phyloP scores from a whole-genome alignment of 1,140 invertebrate species.

The Trichogramma pretiosum region DNA sequence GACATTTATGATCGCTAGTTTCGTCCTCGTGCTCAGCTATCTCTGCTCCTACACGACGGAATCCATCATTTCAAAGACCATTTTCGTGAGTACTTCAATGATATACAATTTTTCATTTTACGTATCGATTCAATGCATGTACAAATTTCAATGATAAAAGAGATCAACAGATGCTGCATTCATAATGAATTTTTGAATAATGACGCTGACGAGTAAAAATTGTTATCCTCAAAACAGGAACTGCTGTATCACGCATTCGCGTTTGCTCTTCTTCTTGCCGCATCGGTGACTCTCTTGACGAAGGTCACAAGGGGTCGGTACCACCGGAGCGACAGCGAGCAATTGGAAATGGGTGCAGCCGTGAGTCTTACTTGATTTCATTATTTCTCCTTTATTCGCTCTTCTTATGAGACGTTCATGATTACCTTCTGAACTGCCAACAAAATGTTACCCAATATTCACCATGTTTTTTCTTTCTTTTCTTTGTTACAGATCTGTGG shows the following conservation, averaged over 20 bases:
- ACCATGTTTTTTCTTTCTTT: too few relatives aligned
- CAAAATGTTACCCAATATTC: too few relatives aligned
- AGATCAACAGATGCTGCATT: background rate
- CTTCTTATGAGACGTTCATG: background rate
- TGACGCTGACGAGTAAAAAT: background rate
- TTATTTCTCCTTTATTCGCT: background rate
- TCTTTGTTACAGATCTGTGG: conserved; percentile 57
- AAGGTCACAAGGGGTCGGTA: conserved; percentile 47
- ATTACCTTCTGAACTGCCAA: background rate
- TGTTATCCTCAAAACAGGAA: conserved; percentile 53
- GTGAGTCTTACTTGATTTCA: conserved; percentile 45
- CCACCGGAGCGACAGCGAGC: conserved; percentile 46
- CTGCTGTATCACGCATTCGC: conserved; percentile 67
- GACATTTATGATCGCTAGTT: conserved; percentile 68
- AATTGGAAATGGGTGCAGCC: conserved; percentile 55
- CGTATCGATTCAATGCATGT: background rate
- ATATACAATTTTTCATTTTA: background rate
- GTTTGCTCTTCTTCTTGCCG: conserved; percentile 58
- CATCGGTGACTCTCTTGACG: conserved; percentile 56
- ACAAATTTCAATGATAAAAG: background rate
- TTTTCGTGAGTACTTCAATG: conserved; percentile 77
- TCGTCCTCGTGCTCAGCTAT: conserved; percentile 63
- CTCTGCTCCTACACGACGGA: conserved; percentile 66
- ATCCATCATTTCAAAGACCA: conserved; percentile 71
- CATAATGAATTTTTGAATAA: conserved; percentile 1